Conservation (phyloP, 2,797 vertebrate species). For the Eidolon dupreanum region DNA sequence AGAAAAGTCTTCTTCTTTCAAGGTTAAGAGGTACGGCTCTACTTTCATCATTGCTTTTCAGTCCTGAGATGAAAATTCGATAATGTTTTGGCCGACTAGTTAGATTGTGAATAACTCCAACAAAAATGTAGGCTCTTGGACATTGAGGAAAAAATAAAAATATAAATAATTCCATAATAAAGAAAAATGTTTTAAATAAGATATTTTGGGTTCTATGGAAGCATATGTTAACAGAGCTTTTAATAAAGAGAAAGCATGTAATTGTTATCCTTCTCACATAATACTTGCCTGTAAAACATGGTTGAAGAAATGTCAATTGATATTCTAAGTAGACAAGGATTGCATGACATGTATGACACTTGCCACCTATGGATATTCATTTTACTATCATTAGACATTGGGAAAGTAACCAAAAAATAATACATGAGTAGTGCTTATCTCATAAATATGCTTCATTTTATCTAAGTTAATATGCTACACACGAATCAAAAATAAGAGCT, state of each 20-base stretch:
- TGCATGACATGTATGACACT: not conserved
- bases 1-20: not conserved
- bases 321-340: not conserved
- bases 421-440: not conserved
- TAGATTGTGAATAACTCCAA: not conserved
- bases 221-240: not conserved
- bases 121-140: not conserved
- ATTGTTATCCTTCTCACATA: not conserved
- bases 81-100: not conserved
- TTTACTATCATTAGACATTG: not conserved
- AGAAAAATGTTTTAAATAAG: not conserved
- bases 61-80: not conserved
- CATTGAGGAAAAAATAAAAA: not conserved
- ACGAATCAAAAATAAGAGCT: constrained; percentile 19
- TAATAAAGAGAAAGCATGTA: not conserved
- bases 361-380: not conserved
- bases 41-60: constrained; percentile 5
- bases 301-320: not conserved
- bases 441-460: not conserved
- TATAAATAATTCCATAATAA: not conserved
- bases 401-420: not conserved
- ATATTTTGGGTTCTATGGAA: not conserved
- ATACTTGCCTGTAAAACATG: not conserved
- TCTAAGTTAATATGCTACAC: not conserved
- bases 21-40: not conserved